Base-by-base conservation (phyloP, 2,113 vertebrate species). In the Mungos mungo region DNA sequence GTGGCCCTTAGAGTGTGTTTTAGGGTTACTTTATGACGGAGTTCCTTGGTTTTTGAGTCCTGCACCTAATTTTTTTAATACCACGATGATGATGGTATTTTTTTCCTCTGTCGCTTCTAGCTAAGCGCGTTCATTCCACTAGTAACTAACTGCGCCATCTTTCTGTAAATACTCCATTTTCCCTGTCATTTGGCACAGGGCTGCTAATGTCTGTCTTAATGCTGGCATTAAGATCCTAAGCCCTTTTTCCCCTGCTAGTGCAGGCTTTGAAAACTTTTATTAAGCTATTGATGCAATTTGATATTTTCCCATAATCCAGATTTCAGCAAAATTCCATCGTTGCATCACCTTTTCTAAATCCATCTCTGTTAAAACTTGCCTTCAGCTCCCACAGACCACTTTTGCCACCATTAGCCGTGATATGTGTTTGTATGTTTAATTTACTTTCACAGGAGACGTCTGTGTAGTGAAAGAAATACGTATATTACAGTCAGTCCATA, bases 251-350 rank as follows among this genome's bases (percentile, higher is more conserved):
- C 98, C 98, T 95, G 96, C 90, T 99, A 99, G 97, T 96, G 85
- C 98, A 99, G 95, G 98, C 98, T 98, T 98, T 98, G 97, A 94
- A 96, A 97, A 98, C 93, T 97, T 98, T 95, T 98, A 98, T 99
- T 99, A 99, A 99, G 98, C 99, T 99, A 99, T 99, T 99, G 99
- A 99, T 99, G 99, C 98, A 99, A 98, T 99, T 98, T 98, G 98
- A 98, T 99, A 98, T 98, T 99, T 99, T 97, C 98, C 98, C 98
- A 96, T 98, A 97, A 98, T 98, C 98, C 98, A 92, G 99, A 99
- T 99, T 99, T 99, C 99, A 99, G 98, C 99, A 98, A 98, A 99
- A 98, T 90, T 85, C 93, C 93, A 98, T 95, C 97, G 98, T 98
- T 98, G 98, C 98, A 98, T 99, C 99, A 98, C 99, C 97, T 98